Base-by-base conservation (phyloP, 2,888 invertebrate genomes). In the Hemicrepidius hirtus region DNA sequence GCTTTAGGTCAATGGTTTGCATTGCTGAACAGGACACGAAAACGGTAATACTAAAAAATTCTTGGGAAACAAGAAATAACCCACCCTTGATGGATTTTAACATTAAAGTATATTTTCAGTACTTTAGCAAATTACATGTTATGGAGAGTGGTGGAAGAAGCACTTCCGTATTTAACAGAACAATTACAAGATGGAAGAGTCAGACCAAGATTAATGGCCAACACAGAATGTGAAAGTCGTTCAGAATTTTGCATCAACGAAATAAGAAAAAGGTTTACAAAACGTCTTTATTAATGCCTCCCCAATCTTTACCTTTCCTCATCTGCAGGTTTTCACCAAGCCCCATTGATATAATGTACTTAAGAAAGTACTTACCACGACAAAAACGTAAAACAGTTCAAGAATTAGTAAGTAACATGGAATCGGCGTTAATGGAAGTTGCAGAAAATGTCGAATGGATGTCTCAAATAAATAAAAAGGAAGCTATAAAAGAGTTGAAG, bases 61-160 rank as follows among this genome's bases (percentile, higher is more conserved):
- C 24, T 24, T 24, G 2, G 24, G 24, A 24, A 24, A 24, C 5
- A 24, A 24, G 24, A 24, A 24, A 5, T 5, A 24, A 2, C 5
- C 24, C 24, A 24, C 5, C 5, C 24, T 24, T 24, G 3, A 24
- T 24, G 2, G 24, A 24, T 7, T 24, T 24, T 24, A 24, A 12
- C 4, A 18, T n/a, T 6, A 53, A 46, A 46, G n/a, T 3, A 16
- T 24, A 16, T 24, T 76, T 78, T 59, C 50, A 84, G 84, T 60
- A 76, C 76, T 59, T 78, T 78, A 74, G 80, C 80, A 10, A 83
- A 83, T 71, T 84, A 82, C 63, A 79, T 84, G 37, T 78, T 78
- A 12, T 81, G 83, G 81, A 76, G 80, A 63, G 71, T 80, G 5
- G 73, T 83, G 4, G 77, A 79, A 28, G 75, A 77, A 12, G 76